phyloP scores from a whole-genome alignment of 2,888 invertebrate genomes.

The Drosophila pegasa region DNA sequence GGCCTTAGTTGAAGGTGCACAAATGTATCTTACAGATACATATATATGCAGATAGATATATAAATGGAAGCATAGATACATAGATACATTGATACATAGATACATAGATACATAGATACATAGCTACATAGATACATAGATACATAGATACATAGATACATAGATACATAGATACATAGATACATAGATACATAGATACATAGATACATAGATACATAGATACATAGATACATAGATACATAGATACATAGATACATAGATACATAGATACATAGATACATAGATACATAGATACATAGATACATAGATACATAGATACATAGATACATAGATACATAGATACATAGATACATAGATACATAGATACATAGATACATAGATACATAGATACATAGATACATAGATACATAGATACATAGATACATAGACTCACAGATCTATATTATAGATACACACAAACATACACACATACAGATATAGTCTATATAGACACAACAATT shows the following conservation, averaged over 20 bases:
- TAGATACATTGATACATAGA: not conserved
- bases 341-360: not conserved
- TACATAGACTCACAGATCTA: not conserved
- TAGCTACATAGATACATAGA: not conserved
- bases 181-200: not conserved
- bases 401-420: not conserved
- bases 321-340: not conserved
- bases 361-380: not conserved
- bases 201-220: not conserved
- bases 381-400: not conserved
- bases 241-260: not conserved
- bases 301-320: not conserved
- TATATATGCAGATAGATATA: not conserved
- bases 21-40: constrained; percentile 18
- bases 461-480: not conserved
- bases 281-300: not conserved
- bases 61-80: not conserved
- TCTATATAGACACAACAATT: not conserved
- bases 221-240: not conserved
- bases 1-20: constrained; percentile 14
- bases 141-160: constrained; percentile 1
- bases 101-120: not conserved
- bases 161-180: not conserved
- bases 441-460: not conserved
- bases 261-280: not conserved